phyloP scores from a whole-genome alignment of 2,888 invertebrate species.

The Zaprionus bogoriensis region DNA sequence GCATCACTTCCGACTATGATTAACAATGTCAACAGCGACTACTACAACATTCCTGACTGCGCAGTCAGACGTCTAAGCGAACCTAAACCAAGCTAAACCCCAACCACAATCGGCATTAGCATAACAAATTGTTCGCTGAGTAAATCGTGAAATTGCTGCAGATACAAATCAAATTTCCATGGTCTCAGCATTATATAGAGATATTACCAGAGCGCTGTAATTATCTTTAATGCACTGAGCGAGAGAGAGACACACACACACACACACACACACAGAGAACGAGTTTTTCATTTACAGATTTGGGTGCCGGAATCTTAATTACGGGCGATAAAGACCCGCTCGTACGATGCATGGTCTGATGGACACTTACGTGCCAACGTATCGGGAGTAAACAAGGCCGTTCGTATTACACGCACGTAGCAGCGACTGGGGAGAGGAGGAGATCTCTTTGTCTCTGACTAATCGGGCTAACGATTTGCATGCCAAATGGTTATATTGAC shows the following conservation, averaged over 20 bases:
- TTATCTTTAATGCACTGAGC: slow-evolving; percentile 13
- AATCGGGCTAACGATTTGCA: slow-evolving; percentile 40
- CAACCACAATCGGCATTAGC: neutral
- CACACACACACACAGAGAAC: too few relatives aligned
- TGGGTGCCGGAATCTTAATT: slow-evolving; percentile 25
- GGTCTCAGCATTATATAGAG: neutral
- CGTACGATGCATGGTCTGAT: slow-evolving; percentile 1
- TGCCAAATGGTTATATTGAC: slow-evolving; percentile 34
- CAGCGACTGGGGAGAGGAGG: neutral
- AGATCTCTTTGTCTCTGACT: slow-evolving; percentile 32
- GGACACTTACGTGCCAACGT: neutral
- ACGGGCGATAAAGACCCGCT: slow-evolving; percentile 21
- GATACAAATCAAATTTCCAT: neutral
- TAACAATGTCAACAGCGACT: neutral
- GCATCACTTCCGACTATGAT: too few relatives aligned
- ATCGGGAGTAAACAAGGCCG: slow-evolving; percentile 19
- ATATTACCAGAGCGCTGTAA: slow-evolving; percentile 1
- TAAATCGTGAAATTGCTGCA: neutral
- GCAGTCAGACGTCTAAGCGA: neutral
- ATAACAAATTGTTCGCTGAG: neutral
- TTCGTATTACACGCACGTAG: slow-evolving; percentile 45
- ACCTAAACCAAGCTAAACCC: neutral
- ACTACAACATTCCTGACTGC: neutral
- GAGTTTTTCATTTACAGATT: slow-evolving; percentile 11
- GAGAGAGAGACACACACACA: too few relatives aligned